These are phyloP conservation scores for Strix uralensis DNA, from an alignment of 2,113 vertebrate genomes.

Conservation along the genomic window DNA sequence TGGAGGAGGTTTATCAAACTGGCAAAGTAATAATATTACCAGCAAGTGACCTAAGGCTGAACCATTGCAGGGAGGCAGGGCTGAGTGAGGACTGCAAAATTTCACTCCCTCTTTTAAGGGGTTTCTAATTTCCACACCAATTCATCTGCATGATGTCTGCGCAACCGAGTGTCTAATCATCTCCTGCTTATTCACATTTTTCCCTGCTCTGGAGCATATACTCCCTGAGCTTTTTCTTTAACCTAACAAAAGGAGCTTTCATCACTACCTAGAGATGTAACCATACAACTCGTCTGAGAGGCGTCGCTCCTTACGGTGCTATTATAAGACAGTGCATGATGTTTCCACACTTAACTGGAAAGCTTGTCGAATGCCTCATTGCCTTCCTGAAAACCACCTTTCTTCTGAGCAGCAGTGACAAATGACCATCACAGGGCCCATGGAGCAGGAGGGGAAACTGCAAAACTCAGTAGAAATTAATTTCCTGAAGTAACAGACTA, in stretches of 20 bases:
- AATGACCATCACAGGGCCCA: background rate
- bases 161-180: background rate
- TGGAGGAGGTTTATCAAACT: background rate
- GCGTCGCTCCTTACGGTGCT: background rate
- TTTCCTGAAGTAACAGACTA: background rate
- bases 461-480: background rate
- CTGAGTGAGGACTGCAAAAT: background rate
- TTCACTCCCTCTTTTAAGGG: background rate
- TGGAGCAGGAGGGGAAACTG: background rate
- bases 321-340: background rate
- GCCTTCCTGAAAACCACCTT: background rate
- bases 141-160: background rate
- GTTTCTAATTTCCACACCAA: background rate
- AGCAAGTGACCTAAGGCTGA: background rate
- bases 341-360: conserved; percentile 2
- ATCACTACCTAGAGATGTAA: background rate
- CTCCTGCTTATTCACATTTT: background rate
- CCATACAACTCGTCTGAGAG: background rate
- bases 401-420: conserved; percentile 2
- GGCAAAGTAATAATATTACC: background rate
- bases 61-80: background rate
- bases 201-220: background rate
- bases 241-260: background rate
- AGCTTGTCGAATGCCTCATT: conserved; percentile 52
- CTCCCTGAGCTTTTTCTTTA: background rate